Evolutionary conservation across 1,140 invertebrate species (phyloP), one percentile per base, ranked within the genome.

Genomic region (Venturia canescens): DNA sequence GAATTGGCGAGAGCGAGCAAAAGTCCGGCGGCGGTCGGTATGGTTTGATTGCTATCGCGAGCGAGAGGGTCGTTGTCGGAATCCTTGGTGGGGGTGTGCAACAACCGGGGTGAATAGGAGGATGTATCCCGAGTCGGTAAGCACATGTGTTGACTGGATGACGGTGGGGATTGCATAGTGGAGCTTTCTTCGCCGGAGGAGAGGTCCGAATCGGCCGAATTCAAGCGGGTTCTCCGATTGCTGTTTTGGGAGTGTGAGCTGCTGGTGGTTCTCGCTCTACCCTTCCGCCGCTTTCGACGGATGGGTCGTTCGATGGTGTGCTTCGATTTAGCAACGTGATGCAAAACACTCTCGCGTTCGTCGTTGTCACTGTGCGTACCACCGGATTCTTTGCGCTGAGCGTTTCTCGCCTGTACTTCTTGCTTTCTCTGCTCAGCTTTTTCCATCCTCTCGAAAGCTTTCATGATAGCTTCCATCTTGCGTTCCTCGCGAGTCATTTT

Each of bases 391-490:
- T 92, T 93, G 5, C 93, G 85, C 77, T 93, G 90, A 0, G 92
- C 92, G 91, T 96, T 93, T 74, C 93, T 89, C 3, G 92, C 92
- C 77, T 93, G 92, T 38, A 94, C 94, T 84, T 96, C 95, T 86
- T 96, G 95, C 85, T 96, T 96, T n/a, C 95, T 91, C 74, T 96
- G 94, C 86, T 96, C 94, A 18, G 95, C 95, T 84, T 96, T 96
- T 84, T 97, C 96, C 92, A 97, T 93, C 38, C 96, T 93, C 84
- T 96, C 96, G 90, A 99, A 98, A 0, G 97, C 97, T 87, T 98
- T 97, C 94, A 99, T 96, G 83, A 98, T 98, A 0, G 97, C 97
- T 87, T 98, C 97, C 93, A 99, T 95, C 92, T 99, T 99, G n/a
- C 97, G 94, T 87, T 99, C 98, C 90, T 99, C 98, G 4, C 97